These are phyloP conservation scores for Centruroides sculpturatus DNA, from an alignment of 1,140 invertebrate species.

Conservation along the genomic window DNA sequence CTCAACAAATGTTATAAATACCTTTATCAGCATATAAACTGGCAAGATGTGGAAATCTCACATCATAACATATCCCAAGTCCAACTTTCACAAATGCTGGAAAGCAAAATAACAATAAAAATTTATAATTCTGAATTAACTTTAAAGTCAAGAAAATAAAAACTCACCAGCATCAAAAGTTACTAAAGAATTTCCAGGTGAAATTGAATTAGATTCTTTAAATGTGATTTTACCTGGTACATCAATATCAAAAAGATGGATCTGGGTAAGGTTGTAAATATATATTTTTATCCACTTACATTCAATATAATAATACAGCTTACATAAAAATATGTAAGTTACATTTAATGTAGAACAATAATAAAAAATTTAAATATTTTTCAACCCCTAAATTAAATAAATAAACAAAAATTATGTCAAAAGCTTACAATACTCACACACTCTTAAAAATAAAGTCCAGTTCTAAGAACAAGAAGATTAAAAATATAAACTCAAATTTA, in stretches of 20 bases:
- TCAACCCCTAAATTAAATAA: too few relatives aligned
- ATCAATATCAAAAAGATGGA: constrained; percentile 92
- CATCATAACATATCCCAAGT: constrained; percentile 86
- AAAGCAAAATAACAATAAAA: constrained; percentile 8
- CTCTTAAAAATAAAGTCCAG: too few relatives aligned
- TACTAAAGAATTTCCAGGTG: constrained; percentile 55
- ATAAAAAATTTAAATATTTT: too few relatives aligned
- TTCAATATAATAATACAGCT: too few relatives aligned
- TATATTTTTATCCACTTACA: too few relatives aligned
- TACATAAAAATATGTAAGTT: too few relatives aligned
- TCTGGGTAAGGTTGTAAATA: constrained; percentile 30
- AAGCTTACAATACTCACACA: too few relatives aligned
- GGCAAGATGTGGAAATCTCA: constrained; percentile 80
- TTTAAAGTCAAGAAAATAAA: background rate
- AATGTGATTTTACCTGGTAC: constrained; percentile 85
- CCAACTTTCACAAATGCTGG: constrained; percentile 59
- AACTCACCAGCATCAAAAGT: constrained; percentile 46
- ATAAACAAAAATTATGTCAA: too few relatives aligned
- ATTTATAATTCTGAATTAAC: too few relatives aligned
- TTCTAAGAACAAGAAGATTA: too few relatives aligned
- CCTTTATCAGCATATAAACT: constrained; percentile 60
- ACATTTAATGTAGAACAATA: too few relatives aligned
- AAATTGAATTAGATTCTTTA: constrained; percentile 73
- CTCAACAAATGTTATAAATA: constrained; percentile 21
- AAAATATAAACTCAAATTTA: too few relatives aligned